phyloP scores from a whole-genome alignment of 1,140 invertebrate species.

The Rhynchophorus ferrugineus region DNA sequence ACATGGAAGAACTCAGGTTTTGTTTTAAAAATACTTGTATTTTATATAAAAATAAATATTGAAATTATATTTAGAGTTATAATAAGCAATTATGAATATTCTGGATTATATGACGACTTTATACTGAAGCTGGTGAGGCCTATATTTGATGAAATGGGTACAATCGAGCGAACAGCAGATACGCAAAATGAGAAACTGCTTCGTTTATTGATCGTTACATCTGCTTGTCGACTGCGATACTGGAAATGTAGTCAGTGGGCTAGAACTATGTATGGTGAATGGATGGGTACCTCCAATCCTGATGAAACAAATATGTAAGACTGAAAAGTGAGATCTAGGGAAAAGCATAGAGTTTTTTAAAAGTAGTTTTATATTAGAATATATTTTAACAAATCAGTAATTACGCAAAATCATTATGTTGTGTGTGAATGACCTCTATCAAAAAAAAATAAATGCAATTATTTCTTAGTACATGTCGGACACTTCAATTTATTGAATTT shows the following conservation, averaged over 20 bases:
- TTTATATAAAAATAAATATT: too few species aligned
- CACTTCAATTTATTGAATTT: too few species aligned
- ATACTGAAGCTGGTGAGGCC: conserved; percentile 29
- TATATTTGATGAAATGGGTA: conserved; percentile 31
- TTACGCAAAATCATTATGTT: too few species aligned
- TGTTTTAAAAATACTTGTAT: too few species aligned
- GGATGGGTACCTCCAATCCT: conserved; percentile 30
- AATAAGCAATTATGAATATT: conserved; percentile 32
- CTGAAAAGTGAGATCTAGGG: too few species aligned
- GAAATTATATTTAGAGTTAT: conserved; percentile 25
- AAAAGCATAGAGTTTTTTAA: too few species aligned
- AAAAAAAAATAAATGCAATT: too few species aligned
- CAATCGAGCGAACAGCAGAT: conserved; percentile 24
- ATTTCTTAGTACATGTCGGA: too few species aligned
- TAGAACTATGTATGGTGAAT: conserved; percentile 24
- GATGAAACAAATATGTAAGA: conserved; percentile 33
- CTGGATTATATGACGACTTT: conserved; percentile 32
- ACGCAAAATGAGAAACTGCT: conserved; percentile 32
- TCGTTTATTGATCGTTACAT: conserved; percentile 27
- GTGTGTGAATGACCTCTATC: too few species aligned
- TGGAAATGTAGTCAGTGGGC: conserved; percentile 32
- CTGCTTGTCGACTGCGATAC: conserved; percentile 30
- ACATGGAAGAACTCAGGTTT: conserved; percentile 20
- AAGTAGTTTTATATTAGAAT: background rate
- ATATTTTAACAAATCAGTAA: too few species aligned